phyloP scores from a whole-genome alignment of 2,113 vertebrate species.

The Cariama cristata region DNA sequence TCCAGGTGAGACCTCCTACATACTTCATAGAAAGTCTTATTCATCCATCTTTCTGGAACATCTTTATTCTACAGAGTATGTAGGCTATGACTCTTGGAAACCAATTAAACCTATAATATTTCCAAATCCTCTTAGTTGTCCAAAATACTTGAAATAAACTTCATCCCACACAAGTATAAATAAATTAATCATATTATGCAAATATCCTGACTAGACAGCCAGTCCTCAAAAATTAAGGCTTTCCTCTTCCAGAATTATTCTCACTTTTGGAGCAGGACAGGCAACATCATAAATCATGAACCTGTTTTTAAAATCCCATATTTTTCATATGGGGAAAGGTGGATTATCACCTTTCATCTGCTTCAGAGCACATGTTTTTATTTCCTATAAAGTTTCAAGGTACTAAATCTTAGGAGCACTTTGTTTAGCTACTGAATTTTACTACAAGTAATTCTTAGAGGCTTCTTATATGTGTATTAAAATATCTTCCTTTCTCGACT shows the following conservation, averaged over 20 bases:
- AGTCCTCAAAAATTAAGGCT: background rate
- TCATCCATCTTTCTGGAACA: background rate
- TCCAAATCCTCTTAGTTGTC: background rate
- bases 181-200: background rate
- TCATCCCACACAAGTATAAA: background rate
- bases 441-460: background rate
- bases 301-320: background rate
- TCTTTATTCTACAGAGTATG: background rate
- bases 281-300: background rate
- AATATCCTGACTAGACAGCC: background rate
- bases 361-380: background rate
- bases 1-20: background rate
- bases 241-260: background rate
- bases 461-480: background rate
- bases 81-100: background rate
- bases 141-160: background rate
- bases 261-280: background rate
- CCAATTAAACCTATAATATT: background rate
- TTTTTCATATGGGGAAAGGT: background rate
- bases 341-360: background rate
- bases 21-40: background rate
- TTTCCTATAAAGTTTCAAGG: background rate
- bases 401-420: background rate
- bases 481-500: background rate
- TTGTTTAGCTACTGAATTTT: conserved; percentile 9